Conservation (phyloP, 2,113 vertebrate species). For the Brachirus orientalis region DNA sequence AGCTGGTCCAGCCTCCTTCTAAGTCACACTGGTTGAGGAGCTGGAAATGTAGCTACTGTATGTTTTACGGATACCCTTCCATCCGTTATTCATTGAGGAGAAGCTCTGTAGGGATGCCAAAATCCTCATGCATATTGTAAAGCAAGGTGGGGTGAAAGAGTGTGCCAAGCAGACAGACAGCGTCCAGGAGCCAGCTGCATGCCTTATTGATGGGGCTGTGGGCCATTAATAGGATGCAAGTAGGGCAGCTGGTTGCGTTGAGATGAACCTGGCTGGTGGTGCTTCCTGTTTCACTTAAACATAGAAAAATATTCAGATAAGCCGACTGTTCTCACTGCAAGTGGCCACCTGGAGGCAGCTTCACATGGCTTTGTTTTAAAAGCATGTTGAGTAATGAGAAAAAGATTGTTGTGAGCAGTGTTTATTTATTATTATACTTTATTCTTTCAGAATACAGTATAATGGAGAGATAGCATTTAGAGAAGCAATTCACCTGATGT, state of each 20-base stretch:
- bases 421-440: too few species aligned
- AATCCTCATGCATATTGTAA: conserved; percentile 78
- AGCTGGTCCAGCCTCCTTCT: background rate
- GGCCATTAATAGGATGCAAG: conserved; percentile 82
- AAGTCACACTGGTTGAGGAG: conserved; percentile 19
- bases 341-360: conserved; percentile 10
- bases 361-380: conserved; percentile 1
- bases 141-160: conserved; percentile 72
- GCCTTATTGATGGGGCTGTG: conserved; percentile 79
- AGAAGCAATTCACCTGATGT: too few species aligned
- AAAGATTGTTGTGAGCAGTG: background rate
- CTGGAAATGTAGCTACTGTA: conserved; percentile 63
- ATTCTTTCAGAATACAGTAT: background rate
- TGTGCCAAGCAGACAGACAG: conserved; percentile 64
- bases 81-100: conserved; percentile 74
- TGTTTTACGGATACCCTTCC: conserved; percentile 70
- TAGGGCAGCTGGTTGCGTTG: conserved; percentile 68
- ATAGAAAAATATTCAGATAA: conserved; percentile 26
- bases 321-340: background rate
- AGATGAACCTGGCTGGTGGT: conserved; percentile 56
- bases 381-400: background rate
- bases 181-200: conserved; percentile 73
- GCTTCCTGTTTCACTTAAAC: conserved; percentile 48
- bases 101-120: conserved; percentile 73
- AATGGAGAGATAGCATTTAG: background rate